Evolutionary conservation across 1,140 invertebrate species (phyloP).

Genomic region (Oryctes rhinoceros): DNA sequence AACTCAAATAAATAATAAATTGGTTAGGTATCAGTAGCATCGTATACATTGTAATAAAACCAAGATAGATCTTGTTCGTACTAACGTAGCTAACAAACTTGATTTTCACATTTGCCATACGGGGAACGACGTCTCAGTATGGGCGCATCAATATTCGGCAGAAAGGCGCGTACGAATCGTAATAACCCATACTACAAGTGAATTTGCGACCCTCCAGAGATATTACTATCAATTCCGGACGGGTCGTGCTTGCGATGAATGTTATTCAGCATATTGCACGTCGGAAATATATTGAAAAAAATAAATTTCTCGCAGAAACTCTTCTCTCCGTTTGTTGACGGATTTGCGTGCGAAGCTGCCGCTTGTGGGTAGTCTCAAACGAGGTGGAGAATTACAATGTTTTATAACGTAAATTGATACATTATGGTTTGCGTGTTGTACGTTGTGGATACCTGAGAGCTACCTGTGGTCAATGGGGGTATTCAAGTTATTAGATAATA

Average conservation of each 20-base stretch:
- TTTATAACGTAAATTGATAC: not conserved
- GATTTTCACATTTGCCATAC: too few relatives aligned
- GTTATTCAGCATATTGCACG: conserved; percentile 16
- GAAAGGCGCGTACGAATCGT: not conserved
- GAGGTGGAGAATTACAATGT: not conserved
- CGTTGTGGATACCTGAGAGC: too few relatives aligned
- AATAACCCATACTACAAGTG: conserved; percentile 33
- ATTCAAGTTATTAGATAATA: conserved; percentile 32
- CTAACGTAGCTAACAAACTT: too few relatives aligned
- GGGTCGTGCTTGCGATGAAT: not conserved
- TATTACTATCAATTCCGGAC: conserved; percentile 23
- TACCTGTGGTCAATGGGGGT: conserved; percentile 9
- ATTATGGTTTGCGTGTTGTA: not conserved
- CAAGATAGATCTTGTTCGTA: too few relatives aligned
- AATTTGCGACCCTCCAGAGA: conserved; percentile 22
- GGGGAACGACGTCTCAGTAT: not conserved
- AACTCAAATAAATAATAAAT: too few relatives aligned
- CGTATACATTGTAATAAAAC: too few relatives aligned
- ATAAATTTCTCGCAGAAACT: conserved; percentile 19
- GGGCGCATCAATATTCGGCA: not conserved
- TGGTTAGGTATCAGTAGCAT: too few relatives aligned
- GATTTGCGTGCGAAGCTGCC: not conserved
- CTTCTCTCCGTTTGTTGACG: not conserved
- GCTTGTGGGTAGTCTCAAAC: not conserved
- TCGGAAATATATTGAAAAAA: conserved; percentile 21